Percentiles rank a stretch among this genome's conserved stretches.
Conservation (phyloP, 2,797 vertebrate genomes). For the Jordanella pulchra region DNA sequence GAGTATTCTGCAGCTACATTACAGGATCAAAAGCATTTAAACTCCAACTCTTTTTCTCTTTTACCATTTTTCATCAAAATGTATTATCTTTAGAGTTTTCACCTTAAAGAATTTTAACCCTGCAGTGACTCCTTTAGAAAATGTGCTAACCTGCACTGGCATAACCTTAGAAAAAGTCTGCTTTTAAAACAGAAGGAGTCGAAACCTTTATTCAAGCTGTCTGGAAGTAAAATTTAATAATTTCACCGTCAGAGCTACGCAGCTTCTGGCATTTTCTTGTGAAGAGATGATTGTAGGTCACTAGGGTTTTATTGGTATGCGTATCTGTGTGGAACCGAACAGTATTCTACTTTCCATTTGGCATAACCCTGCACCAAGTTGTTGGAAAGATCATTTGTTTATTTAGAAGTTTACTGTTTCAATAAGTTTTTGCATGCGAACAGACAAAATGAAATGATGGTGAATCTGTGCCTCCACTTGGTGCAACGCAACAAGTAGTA, state of each 20-base stretch:
- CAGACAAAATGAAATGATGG: too few relatives aligned
- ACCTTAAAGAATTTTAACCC: neutral
- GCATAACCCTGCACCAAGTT: too few relatives aligned
- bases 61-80: neutral
- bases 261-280: neutral
- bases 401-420: too few relatives aligned
- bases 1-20: neutral
- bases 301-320: neutral
- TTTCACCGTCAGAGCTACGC: neutral
- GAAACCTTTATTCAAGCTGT: neutral
- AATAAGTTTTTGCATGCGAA: too few relatives aligned
- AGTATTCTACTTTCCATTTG: too few relatives aligned
- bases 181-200: neutral
- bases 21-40: neutral
- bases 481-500: too few relatives aligned
- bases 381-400: too few relatives aligned
- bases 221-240: neutral
- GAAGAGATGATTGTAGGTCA: neutral
- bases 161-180: neutral
- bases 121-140: neutral
- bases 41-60: neutral
- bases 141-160: neutral
- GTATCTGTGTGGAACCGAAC: too few relatives aligned
- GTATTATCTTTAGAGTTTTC: neutral
- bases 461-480: too few relatives aligned